Percentiles rank a stretch among this genome's conserved stretches.
phyloP scores from a whole-genome alignment of 2,113 vertebrate genomes.

The Neotoma lepida region DNA sequence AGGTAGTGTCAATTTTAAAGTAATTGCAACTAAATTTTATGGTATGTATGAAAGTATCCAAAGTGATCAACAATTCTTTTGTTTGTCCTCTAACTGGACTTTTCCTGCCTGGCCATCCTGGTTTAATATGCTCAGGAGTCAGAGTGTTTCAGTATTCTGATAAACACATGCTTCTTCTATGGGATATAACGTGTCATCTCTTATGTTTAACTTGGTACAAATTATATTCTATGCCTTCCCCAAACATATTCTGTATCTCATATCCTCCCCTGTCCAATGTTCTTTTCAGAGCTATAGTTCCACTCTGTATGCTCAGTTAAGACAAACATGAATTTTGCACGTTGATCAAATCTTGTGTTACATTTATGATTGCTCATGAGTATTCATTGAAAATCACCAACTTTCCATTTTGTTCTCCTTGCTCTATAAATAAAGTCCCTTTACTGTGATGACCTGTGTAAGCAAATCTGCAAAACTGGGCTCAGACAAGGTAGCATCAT shows the following conservation, averaged over 20 bases:
- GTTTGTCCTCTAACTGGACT: neutral
- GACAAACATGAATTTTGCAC: neutral
- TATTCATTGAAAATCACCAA: neutral
- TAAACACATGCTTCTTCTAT: neutral
- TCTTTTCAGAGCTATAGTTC: neutral
- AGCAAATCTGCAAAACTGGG: neutral
- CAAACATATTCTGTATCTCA: neutral
- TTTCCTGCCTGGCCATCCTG: neutral
- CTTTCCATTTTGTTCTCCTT: neutral
- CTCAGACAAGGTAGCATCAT: neutral
- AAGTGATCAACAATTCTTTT: neutral
- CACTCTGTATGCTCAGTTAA: neutral
- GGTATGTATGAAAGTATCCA: neutral
- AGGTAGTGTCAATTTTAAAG: slow-evolving; percentile 29
- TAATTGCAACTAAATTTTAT: slow-evolving; percentile 7
- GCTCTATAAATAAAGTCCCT: neutral
- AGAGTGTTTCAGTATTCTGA: neutral
- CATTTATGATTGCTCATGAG: neutral
- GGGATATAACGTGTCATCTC: neutral
- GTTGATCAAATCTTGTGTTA: neutral
- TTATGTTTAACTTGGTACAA: neutral
- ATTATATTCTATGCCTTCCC: neutral
- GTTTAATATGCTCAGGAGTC: neutral
- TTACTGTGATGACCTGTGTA: neutral
- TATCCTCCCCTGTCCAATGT: neutral